Base-by-base conservation (phyloP, 2,113 vertebrate genomes). In the Helogale parvula region DNA sequence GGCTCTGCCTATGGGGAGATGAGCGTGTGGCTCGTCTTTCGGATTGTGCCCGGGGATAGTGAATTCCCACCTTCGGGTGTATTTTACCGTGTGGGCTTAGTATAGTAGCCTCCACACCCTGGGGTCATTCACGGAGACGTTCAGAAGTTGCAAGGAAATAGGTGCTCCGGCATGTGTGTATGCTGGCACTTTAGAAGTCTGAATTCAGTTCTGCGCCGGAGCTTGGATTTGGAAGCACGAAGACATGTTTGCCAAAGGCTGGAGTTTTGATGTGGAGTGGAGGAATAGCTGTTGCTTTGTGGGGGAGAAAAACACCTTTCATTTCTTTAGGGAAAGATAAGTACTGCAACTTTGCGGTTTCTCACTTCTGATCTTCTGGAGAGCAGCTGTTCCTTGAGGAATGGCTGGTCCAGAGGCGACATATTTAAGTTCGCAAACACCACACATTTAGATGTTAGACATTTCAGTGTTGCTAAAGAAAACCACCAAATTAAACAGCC, bases 391-490 rank as follows among this genome's bases (percentile, higher is more conserved):
- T 98, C 82, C 93, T 84, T 52, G 71, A 97, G 96, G 95, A 93
- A 86, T 68, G 96, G 71, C 90, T 94, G 92, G 97, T 96, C 97
- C 96, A 97, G 97, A 98, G 97, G 97, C 60, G 15, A 95, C 89
- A 60, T 94, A 92, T 97, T 97, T 96, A 97, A 98, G 96, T 97
- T 98, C 95, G 68, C 94, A 97, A 98, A 96, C 94, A 96, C 96
- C 94, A 97, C 97, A 96, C 96, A 76, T 81, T 95, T 93, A 95
- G 90, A 97, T 97, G 97, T 96, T 97, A 98, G 97, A 96, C 97
- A 97, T 97, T 96, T 97, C 90, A 72, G 80, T 50, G 85, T 92
- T 97, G 96, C 97, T 97, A 98, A 98, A 98, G 97, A 97, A 97
- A 97, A 97, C 96, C 96, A 97, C 92, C 77, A 88, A 85, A 83